Base-by-base conservation (phyloP, 2,113 vertebrate species). In the Calonectris borealis region DNA sequence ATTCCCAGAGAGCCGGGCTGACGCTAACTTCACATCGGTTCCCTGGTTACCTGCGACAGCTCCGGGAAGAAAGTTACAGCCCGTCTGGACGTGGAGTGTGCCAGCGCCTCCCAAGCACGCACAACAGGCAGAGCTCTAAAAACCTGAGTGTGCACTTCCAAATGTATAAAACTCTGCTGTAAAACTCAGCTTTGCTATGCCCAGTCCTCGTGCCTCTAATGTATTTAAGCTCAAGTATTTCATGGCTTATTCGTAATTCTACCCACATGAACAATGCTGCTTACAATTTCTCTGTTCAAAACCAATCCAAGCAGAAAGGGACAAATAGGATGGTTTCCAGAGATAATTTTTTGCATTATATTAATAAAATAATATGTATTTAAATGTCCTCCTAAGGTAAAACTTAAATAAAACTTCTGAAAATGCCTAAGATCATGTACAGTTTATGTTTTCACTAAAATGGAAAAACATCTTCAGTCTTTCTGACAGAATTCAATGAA, bases 1-100 rank as follows among this genome's bases (percentile, higher is more conserved):
- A 27, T 22, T 65, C 42, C 69, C 46, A 52, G 38, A 38, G 24
- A 48, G 38, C 26, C 51, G 25, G 10, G 36, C 18, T 57, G 52
- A 62, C 0, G 6, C 38, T 14, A 31, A 38, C 54, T 75, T 9
- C 44, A 22, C 46, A 27, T 11, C 32, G 21, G 36, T 38, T 7
- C 49, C 54, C n/a, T 13, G 26, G 40, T 9, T 27, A 46, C 25
- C 40, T 32, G 55, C 2, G 11, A 9, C 40, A 65, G 20, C 27
- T 22, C 40, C 1, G 3, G 26, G 46, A 24, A 60, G 40, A 52
- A 26, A 24, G 36, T 29, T 16, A 11, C 27, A n/a, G 25, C 42
- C 13, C 3, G 17, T 4, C 20, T 38, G 68, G 21, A 10, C 0
- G 4, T 0, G 17, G 10, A 51, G 22, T 1, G 2, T 10, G 48